These are phyloP conservation scores for Idaea biselata DNA, from an alignment of 2,888 invertebrate species.

Conservation along the genomic window DNA sequence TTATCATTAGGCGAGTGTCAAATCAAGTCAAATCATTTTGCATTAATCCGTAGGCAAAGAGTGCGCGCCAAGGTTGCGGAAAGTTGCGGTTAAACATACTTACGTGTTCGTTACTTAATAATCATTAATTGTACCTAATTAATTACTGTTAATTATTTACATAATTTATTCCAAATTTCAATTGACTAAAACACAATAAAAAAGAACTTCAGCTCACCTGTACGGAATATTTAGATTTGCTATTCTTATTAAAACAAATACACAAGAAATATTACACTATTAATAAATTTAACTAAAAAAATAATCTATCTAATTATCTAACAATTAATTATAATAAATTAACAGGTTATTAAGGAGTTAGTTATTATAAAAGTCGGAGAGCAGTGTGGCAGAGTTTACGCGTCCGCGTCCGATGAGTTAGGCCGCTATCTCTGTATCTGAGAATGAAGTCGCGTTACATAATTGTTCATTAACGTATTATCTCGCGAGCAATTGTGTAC, in stretches of 20 bases:
- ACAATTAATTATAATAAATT: not conserved
- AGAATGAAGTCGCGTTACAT: constrained; percentile 58
- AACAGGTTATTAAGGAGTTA: not conserved
- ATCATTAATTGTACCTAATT: not conserved
- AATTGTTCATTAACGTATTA: constrained; percentile 59
- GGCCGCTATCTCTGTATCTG: constrained; percentile 52
- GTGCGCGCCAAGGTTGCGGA: constrained; percentile 28
- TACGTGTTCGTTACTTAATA: not conserved
- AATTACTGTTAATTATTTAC: not conserved
- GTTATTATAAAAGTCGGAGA: not conserved
- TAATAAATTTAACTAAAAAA: not conserved
- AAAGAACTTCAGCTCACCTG: not conserved
- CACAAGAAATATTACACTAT: not conserved
- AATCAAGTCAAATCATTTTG: constrained; percentile 33
- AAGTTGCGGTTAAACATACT: constrained; percentile 14
- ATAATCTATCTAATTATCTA: not conserved
- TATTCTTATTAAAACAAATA: not conserved
- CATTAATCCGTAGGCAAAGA: constrained; percentile 28
- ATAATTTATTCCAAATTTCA: not conserved
- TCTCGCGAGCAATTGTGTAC: constrained; percentile 34
- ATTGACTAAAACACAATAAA: not conserved
- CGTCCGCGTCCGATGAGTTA: constrained; percentile 50
- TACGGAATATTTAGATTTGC: not conserved
- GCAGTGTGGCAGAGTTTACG: constrained; percentile 25
- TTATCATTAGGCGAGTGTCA: constrained; percentile 35